A percentile compares a stretch with the other conserved stretches of the same genome.
Evolutionary conservation across 2,888 invertebrate species (phyloP).

Genomic region (Amphipyra tragopoginis): DNA sequence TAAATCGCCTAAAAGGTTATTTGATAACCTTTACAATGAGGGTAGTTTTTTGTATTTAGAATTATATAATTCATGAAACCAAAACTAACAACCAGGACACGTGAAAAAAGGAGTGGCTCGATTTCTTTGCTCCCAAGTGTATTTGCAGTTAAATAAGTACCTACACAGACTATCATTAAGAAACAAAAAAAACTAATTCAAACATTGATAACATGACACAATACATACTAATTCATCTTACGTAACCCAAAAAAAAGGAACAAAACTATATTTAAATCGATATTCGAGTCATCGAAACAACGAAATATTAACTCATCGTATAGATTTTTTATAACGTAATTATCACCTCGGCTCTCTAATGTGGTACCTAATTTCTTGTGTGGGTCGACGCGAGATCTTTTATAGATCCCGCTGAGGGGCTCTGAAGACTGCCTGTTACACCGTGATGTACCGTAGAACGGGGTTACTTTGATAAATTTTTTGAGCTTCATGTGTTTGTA

Average conservation of each 20-base stretch:
- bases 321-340: constrained; percentile 87
- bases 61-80: no score
- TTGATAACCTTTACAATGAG: no score
- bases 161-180: neutral
- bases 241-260: constrained; percentile 59
- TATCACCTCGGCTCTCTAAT: constrained; percentile 88
- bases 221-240: constrained; percentile 30
- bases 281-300: constrained; percentile 78
- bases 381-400: constrained; percentile 83
- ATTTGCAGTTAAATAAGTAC: neutral
- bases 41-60: no score
- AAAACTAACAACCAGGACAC: no score
- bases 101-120: no score
- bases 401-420: constrained; percentile 78
- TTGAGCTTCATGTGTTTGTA: no score
- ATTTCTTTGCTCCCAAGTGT: no score
- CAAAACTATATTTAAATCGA: constrained; percentile 71
- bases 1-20: no score
- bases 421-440: constrained; percentile 69
- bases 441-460: constrained; percentile 60
- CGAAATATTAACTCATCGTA: constrained; percentile 85
- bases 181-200: constrained; percentile 11
- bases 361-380: constrained; percentile 87
- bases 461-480: no score
- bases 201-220: constrained; percentile 36